Evolutionary conservation across 2,797 vertebrate genomes (phyloP), one percentile per base, ranked within the genome.

Genomic region (Gallinago stenura): DNA sequence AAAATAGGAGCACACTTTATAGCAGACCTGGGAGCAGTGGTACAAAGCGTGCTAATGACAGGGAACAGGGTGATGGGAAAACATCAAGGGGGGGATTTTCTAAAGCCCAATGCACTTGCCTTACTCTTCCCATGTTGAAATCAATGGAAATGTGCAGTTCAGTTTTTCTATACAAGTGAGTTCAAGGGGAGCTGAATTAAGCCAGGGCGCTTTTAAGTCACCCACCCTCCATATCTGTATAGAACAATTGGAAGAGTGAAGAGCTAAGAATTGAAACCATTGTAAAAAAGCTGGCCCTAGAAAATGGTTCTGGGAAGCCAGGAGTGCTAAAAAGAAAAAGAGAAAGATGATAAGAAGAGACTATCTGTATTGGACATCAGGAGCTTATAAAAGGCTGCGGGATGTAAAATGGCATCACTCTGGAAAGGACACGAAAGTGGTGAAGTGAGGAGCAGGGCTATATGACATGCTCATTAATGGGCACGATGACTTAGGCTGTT

Each of bases 141-240:
- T 95, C 75, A 93, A 90, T 95, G 78, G 88, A 95, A 95, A 90
- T 33, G 64, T 87, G 91, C 91, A 95, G 88, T 96, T 95, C 78
- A 37, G 37, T 39, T 91, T 90, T 95, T 73, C 90, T 93, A 5
- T 73, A 71, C 80, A 33, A 70, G 77, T 57, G 73, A 93, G 70
- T 91, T 96, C 93, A 97, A 95, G 88, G 94, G 85, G 93, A 96
- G 91, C 88, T 84, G 94, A 90, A 94, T 94, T 92, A 95, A 96
- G 48, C 68, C 66, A 33, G 91, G 88, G 60, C 0, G 1, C 93
- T 95, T 96, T 95, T 35, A 95, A 94, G 83, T 91, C 88, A 73
- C 93, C 93, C 94, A 90, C 91, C 70, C 65, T 81, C 80, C 73
- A 31, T 50, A 95, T 90, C 89, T 95, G 78, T 50, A 89, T 94